phyloP scores from a whole-genome alignment of 2,888 invertebrate species.

The Watsonalla cultraria region DNA sequence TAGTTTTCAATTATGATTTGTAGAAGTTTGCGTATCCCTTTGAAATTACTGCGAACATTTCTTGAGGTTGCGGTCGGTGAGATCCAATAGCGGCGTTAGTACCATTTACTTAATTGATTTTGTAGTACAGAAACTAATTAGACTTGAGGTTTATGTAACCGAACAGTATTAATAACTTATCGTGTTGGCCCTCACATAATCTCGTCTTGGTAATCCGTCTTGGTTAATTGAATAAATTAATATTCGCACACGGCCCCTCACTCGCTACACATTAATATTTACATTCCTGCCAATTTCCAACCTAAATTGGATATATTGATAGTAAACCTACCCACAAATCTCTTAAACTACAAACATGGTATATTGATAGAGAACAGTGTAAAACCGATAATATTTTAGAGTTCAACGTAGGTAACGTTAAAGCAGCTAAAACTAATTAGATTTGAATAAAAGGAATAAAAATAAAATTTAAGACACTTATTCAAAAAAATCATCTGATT shows the following conservation, averaged over 20 bases:
- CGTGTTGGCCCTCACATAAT: constrained; percentile 53
- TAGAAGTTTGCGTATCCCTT: constrained; percentile 49
- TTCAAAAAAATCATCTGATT: no score
- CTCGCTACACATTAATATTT: constrained; percentile 1
- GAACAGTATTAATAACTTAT: constrained; percentile 65
- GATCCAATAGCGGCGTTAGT: constrained; percentile 54
- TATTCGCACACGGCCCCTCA: constrained; percentile 17
- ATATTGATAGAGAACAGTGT: no score
- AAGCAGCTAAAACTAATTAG: no score
- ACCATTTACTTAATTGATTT: constrained; percentile 75
- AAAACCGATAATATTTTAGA: no score
- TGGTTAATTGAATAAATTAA: constrained; percentile 45
- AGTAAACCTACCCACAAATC: neutral
- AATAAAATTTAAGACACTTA: no score
- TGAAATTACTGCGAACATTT: constrained; percentile 53
- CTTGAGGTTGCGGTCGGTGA: constrained; percentile 56
- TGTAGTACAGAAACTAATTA: constrained; percentile 73
- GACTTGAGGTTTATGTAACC: constrained; percentile 70
- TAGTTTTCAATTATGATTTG: constrained; percentile 40
- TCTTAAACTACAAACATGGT: no score
- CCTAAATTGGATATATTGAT: neutral
- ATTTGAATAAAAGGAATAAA: no score
- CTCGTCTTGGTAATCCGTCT: constrained; percentile 46
- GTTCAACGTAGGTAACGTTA: no score
- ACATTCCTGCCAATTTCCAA: neutral